Conservation (phyloP, 2,797 vertebrate species). For the Harpagifer antarcticus region DNA sequence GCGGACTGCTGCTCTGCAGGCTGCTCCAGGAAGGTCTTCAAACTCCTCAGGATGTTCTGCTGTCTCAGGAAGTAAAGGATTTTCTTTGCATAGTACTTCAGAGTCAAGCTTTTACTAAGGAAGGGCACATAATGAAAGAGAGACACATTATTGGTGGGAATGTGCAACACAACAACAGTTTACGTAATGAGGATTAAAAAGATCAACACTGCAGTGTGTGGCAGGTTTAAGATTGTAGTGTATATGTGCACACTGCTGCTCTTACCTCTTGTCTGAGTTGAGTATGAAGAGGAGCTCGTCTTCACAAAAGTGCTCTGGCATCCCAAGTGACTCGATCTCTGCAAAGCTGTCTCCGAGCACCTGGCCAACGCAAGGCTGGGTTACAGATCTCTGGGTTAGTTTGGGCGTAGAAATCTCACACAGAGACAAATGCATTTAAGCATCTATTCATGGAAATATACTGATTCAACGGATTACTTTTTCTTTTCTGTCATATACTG, state of each 20-base stretch:
- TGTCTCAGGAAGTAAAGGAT: slow-evolving; percentile 98
- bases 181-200: slow-evolving; percentile 25
- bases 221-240: neutral
- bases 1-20: slow-evolving; percentile 89
- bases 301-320: slow-evolving; percentile 96
- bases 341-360: slow-evolving; percentile 97
- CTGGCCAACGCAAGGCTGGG: slow-evolving; percentile 88
- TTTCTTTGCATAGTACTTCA: slow-evolving; percentile 99
- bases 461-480: neutral
- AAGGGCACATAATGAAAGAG: neutral
- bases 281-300: slow-evolving; percentile 97
- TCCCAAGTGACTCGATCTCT: slow-evolving; percentile 94
- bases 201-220: neutral
- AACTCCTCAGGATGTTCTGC: slow-evolving; percentile 92
- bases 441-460: neutral
- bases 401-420: slow-evolving; percentile 27
- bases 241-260: neutral
- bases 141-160: neutral
- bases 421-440: neutral
- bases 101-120: slow-evolving; percentile 92
- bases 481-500: too few species aligned
- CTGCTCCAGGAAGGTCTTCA: slow-evolving; percentile 92
- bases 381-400: slow-evolving; percentile 80
- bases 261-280: slow-evolving; percentile 94
- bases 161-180: neutral